Evolutionary conservation across 2,888 invertebrate species (phyloP).

Genomic region (Nebria salina): DNA sequence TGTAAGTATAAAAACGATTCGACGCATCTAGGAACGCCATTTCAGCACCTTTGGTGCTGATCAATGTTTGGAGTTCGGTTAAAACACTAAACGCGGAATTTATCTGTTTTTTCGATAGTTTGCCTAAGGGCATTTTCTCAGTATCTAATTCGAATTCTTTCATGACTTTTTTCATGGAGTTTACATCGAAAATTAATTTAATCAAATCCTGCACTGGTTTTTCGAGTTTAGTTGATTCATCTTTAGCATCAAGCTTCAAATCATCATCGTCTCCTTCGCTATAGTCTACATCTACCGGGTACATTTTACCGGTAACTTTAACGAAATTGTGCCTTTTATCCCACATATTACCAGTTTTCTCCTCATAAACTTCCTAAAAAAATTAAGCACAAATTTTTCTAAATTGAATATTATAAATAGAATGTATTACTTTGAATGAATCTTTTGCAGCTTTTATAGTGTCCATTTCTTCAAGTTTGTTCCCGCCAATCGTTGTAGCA

Average conservation of each 20-base stretch:
- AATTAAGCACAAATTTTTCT: neutral
- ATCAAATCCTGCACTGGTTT: conserved; percentile 85
- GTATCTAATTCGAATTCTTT: conserved; percentile 95
- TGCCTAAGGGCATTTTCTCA: conserved; percentile 98
- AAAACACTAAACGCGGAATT: conserved; percentile 85
- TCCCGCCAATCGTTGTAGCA: conserved; percentile 90
- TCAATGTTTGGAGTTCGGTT: conserved; percentile 71
- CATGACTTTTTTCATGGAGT: conserved; percentile 91
- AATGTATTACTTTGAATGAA: conserved; percentile 72
- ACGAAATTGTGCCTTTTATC: conserved; percentile 70
- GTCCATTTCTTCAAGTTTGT: conserved; percentile 67
- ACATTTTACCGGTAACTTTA: conserved; percentile 78
- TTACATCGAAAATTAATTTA: conserved; percentile 87
- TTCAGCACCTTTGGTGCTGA: conserved; percentile 63
- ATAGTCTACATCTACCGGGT: conserved; percentile 91
- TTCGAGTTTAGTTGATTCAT: conserved; percentile 72
- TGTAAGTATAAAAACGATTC: conserved; percentile 93
- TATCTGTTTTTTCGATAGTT: conserved; percentile 90
- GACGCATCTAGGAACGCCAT: conserved; percentile 81
- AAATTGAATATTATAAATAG: conserved; percentile 42
- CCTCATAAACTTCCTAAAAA: conserved; percentile 60
- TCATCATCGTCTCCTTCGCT: conserved; percentile 61
- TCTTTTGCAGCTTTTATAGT: conserved; percentile 68
- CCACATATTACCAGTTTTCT: conserved; percentile 90
- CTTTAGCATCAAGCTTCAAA: conserved; percentile 57